A percentile compares a stretch with the other conserved stretches of the same genome.
phyloP scores from a whole-genome alignment of 2,113 vertebrate genomes.

The Stictonetta naevosa region DNA sequence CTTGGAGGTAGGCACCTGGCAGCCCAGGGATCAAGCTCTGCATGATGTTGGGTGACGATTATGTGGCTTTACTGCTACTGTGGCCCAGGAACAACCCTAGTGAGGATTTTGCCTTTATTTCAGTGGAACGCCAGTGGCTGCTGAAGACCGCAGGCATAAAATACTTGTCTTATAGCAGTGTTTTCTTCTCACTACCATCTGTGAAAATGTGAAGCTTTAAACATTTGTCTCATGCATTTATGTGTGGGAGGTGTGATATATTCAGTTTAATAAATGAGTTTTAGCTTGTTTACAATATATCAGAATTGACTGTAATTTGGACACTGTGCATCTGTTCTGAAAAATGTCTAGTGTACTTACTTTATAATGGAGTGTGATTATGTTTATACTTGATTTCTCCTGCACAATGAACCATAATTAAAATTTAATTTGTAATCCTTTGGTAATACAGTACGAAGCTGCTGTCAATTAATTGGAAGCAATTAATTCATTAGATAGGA shows the following conservation, averaged over 20 bases:
- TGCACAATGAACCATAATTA: constrained; percentile 65
- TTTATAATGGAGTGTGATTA: constrained; percentile 61
- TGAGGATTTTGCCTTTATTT: constrained; percentile 11
- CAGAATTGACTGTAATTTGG: constrained; percentile 57
- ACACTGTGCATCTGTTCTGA: constrained; percentile 62
- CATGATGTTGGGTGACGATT: background rate
- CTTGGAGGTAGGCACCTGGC: background rate
- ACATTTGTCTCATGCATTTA: constrained; percentile 53
- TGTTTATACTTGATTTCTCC: constrained; percentile 64
- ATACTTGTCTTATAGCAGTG: background rate
- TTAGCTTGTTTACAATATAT: constrained; percentile 60
- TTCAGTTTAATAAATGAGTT: constrained; percentile 65
- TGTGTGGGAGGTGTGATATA: constrained; percentile 63
- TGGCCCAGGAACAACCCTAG: background rate
- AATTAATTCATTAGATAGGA: constrained; percentile 68
- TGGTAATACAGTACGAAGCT: constrained; percentile 36
- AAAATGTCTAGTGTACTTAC: constrained; percentile 49
- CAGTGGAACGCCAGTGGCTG: background rate
- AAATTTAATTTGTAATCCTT: constrained; percentile 72
- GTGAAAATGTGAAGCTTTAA: constrained; percentile 51
- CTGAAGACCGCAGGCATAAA: background rate
- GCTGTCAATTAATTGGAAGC: constrained; percentile 56
- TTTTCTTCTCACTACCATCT: constrained; percentile 49
- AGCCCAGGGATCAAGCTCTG: background rate
- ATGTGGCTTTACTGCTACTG: background rate